phyloP scores from a whole-genome alignment of 1,140 invertebrate genomes.

The Zaprionus davidi region DNA sequence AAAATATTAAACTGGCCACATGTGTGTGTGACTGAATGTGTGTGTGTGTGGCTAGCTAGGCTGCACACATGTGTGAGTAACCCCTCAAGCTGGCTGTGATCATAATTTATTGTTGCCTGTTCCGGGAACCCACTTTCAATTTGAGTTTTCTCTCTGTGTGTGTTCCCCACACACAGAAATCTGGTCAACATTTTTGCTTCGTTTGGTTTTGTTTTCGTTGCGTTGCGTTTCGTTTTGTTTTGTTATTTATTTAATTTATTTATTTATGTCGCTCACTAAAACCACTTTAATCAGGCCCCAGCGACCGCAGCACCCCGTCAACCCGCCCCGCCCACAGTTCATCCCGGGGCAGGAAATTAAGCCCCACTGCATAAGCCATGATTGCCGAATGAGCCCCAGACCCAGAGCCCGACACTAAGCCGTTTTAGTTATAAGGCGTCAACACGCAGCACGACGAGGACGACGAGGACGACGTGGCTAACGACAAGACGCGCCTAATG shows the following conservation, averaged over 20 bases:
- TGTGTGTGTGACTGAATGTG: slow-evolving; percentile 31
- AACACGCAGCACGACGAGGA: slow-evolving; percentile 53
- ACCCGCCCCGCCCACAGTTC: slow-evolving; percentile 28
- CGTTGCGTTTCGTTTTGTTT: slow-evolving; percentile 22
- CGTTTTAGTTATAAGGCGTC: slow-evolving; percentile 69
- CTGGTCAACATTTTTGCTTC: slow-evolving; percentile 41
- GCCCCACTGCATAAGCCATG: slow-evolving; percentile 40
- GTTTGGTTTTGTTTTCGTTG: slow-evolving; percentile 13
- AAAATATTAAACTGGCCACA: slow-evolving; percentile 79
- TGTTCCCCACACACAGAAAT: slow-evolving; percentile 40
- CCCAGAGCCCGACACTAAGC: slow-evolving; percentile 28
- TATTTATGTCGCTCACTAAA: slow-evolving; percentile 71
- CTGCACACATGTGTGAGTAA: slow-evolving; percentile 7
- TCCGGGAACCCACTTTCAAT: slow-evolving; percentile 61
- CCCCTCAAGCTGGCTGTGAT: slow-evolving; percentile 64
- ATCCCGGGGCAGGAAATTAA: slow-evolving; percentile 64
- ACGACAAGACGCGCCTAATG: slow-evolving; percentile 49
- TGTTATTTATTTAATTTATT: slow-evolving; percentile 68
- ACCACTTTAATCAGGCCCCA: slow-evolving; percentile 72
- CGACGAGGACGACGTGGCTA: slow-evolving; percentile 18
- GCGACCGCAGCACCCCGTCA: slow-evolving; percentile 12
- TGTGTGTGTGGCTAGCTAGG: not conserved
- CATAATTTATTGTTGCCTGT: slow-evolving; percentile 70
- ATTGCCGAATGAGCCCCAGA: slow-evolving; percentile 24
- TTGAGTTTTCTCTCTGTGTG: slow-evolving; percentile 54